Base-by-base conservation (phyloP, 2,888 invertebrate genomes). In the Eurytoma californica region DNA sequence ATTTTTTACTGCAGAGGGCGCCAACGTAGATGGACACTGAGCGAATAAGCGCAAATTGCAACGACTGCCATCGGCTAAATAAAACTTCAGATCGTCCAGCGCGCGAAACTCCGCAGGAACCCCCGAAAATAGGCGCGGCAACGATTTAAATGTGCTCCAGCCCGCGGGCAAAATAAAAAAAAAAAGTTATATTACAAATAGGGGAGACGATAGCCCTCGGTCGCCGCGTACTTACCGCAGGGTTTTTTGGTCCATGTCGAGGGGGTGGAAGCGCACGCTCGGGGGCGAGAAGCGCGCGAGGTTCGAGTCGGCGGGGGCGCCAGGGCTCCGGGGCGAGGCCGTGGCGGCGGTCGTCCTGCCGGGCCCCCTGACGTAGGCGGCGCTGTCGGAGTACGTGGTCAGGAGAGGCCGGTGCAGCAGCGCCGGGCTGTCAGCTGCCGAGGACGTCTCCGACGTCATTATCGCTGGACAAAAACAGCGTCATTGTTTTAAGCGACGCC, bases 391-490 rank as follows among this genome's bases (percentile, higher is more conserved):
- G 82, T 85, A 86, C 82, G 87, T 84, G 80, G 86, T 86, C 83
- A 87, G 83, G 83, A 88, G 84, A 82, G 86, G 86, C 84, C 87
- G 86, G 82, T 88, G 87, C 84, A 87, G 85, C 82, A 87, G 84
- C 82, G 85, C 85, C 84, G 87, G 87, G 85, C 87, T 88, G 86
- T 86, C 86, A 85, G 86, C 87, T 84, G 86, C 85, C 83, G 87
- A 87, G 82, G 87, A 86, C 85, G 87, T 86, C 85, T 86, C 87
- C 84, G 87, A 86, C 86, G 87, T 87, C 87, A 88, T 88, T 86
- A 83, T 86, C 85, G 84, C 86, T 86, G 83, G 75, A 79, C 79
- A 84, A 72, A 81, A 78, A 75, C 66, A 70, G 72, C 69, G 66
- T 72, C 69, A 70, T 75, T 70, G 39, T 3, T 61, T 73, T 68